Base-by-base conservation (phyloP, 2,888 invertebrate genomes). In the Sclerodermus sp. region DNA sequence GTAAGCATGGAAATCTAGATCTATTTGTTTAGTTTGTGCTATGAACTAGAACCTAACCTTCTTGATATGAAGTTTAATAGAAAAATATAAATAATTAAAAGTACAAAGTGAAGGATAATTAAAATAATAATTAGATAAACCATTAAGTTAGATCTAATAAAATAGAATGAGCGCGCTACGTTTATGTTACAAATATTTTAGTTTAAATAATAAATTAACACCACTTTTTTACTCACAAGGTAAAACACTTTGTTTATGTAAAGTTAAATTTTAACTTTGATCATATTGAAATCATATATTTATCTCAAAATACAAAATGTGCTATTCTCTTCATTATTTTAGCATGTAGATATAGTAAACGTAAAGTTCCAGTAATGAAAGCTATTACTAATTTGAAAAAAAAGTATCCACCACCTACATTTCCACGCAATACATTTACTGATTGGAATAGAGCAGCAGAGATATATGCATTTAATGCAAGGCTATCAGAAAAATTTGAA, bases 371-470 rank as follows among this genome's bases (percentile, higher is more conserved):
- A 23, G 8, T 8, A 23, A 23, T 23, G 3, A 23, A 81, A 76
- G 66, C 85, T 83, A 67, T 70, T 91, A 10, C 83, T 85, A 46
- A 79, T 67, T 8, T 87, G 85, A 6, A 84, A 87, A 66, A 80
- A 71, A 65, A 66, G 12, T n/a, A 15, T 66, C 82, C 58, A 63
- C 64, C 75, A 51, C 68, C 75, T 4, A 70, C 73, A 17, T 68
- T 73, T 18, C 80, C 79, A 1, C 79, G 92, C 55, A 87, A 85
- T 18, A 81, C 83, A 8, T 90, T 82, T 70, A 62, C 88, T n/a
- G 91, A 90, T 68, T 93, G 96, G 96, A 96, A 94, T 73, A 86
- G 91, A 64, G 86, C 89, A 64, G 85, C 92, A 0, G 96, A 96
- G 80, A 57, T 96, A 1, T 95, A 83, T 79, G 91, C 96, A 0